Conservation (phyloP, 2,888 invertebrate species). For the Trachelus iudaicus region DNA sequence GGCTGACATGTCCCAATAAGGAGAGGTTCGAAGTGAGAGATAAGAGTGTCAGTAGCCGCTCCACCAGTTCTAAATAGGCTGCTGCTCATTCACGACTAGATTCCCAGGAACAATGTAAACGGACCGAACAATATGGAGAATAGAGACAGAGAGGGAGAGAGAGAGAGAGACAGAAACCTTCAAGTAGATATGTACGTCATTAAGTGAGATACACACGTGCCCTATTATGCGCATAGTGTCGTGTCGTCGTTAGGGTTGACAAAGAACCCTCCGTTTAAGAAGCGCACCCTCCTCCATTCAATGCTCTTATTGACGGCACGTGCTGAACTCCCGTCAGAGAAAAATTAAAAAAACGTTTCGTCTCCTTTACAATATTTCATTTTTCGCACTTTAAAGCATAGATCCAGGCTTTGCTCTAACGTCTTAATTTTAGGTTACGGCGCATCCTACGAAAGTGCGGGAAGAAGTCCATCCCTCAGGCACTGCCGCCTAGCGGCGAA, state of each 20-base stretch:
- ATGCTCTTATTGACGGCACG: neutral
- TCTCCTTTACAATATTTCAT: neutral
- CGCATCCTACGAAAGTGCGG: neutral
- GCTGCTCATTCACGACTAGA: neutral
- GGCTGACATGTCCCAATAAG: conserved; percentile 41
- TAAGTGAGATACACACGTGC: conserved; percentile 42
- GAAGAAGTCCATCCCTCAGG: neutral
- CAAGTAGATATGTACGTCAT: conserved; percentile 29
- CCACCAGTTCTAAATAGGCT: conserved; percentile 1
- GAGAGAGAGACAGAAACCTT: neutral
- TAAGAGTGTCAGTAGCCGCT: conserved; percentile 8
- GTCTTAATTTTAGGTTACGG: neutral
- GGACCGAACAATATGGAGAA: neutral
- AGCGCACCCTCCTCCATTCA: neutral
- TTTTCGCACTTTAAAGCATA: neutral
- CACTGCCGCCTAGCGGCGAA: neutral
- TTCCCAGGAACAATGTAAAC: neutral
- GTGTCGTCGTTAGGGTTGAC: neutral
- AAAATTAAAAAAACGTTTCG: neutral
- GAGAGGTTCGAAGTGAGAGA: conserved; percentile 21
- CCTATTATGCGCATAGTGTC: conserved; percentile 34
- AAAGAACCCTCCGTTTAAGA: neutral
- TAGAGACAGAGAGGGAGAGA: neutral
- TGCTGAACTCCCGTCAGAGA: neutral
- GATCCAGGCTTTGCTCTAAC: neutral